Evolutionary conservation across 1,140 invertebrate species (phyloP).

Genomic region (Amyelois transitella): DNA sequence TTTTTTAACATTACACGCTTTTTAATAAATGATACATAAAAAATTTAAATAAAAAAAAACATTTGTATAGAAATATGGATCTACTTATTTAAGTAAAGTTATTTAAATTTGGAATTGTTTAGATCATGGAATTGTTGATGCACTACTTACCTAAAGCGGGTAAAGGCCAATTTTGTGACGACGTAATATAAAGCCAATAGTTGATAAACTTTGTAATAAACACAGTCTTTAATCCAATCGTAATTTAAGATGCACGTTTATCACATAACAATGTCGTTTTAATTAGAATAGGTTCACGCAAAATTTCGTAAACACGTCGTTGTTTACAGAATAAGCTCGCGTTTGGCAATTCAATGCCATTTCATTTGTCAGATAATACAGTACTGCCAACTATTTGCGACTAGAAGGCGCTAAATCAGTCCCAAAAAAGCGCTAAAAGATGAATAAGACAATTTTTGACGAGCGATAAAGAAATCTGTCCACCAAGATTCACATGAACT

Average conservation of each 20-base stretch:
- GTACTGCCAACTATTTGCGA: no score
- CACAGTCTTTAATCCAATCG: background rate
- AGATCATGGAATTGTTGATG: background rate
- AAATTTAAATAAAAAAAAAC: background rate
- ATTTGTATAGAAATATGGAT: background rate
- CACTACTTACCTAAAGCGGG: background rate
- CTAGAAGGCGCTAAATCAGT: no score
- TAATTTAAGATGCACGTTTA: background rate
- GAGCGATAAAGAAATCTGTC: no score
- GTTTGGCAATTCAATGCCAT: background rate
- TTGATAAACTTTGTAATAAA: background rate
- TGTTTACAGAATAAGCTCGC: background rate
- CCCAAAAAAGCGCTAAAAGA: no score
- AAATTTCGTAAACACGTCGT: background rate
- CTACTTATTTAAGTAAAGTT: background rate
- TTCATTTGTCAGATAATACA: background rate
- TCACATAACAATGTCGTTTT: background rate
- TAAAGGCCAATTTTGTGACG: background rate
- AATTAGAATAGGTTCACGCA: background rate
- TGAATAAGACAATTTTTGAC: no score
- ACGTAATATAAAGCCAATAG: background rate
- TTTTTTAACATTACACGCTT: no score
- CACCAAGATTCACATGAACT: no score
- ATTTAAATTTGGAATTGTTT: background rate
- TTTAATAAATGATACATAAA: no score